A percentile compares a stretch with the other conserved stretches of the same genome.
These are phyloP conservation scores for Tipula lateralis DNA, from an alignment of 2,888 invertebrate species.

Conservation along the genomic window DNA sequence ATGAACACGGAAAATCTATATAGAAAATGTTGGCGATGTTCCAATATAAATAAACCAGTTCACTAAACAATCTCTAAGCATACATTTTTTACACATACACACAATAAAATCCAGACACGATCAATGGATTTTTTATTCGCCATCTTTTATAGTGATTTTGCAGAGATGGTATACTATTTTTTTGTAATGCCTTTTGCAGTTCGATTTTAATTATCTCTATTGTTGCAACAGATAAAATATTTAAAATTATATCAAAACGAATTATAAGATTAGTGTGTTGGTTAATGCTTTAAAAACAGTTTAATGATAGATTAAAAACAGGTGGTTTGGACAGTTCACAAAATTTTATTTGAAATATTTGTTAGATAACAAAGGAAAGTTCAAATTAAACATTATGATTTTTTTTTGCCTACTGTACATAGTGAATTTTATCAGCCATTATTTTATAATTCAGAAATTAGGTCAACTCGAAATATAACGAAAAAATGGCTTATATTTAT, in stretches of 20 bases:
- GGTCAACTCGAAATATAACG: background rate
- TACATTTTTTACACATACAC: background rate
- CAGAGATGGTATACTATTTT: background rate
- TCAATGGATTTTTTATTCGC: background rate
- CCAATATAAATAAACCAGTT: slow-evolving; percentile 1
- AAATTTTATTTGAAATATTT: background rate
- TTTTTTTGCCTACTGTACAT: background rate
- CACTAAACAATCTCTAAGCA: background rate
- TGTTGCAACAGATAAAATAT: background rate
- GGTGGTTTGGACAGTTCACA: background rate
- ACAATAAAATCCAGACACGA: background rate
- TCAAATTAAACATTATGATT: background rate
- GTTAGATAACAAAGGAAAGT: background rate
- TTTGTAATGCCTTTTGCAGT: background rate
- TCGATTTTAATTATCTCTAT: background rate
- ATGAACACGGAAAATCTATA: background rate
- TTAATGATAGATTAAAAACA: background rate
- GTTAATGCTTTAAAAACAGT: background rate
- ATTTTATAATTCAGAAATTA: background rate
- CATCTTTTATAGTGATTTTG: background rate
- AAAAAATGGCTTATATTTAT: background rate
- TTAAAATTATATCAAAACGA: background rate
- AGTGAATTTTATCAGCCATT: background rate
- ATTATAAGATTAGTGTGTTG: background rate
- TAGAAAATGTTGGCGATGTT: background rate